Percentiles rank a stretch among this genome's conserved stretches.
Evolutionary conservation across 2,888 invertebrate species (phyloP).

Genomic region (Trichogramma dendrolimi): DNA sequence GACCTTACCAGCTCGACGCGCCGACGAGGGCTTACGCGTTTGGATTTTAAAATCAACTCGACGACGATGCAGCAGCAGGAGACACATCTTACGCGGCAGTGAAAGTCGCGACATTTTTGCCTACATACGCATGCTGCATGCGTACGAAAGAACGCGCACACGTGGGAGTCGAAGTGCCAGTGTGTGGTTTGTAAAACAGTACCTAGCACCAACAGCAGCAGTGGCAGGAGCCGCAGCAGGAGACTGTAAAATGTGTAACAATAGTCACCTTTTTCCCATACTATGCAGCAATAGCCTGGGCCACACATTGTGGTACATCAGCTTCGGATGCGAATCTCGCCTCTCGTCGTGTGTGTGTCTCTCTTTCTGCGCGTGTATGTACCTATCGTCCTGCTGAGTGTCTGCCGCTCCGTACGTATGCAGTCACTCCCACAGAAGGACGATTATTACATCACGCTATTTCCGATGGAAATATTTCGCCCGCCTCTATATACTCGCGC

Average conservation of each 20-base stretch:
- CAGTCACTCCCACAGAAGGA: conserved; percentile 50
- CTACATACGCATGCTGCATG: conserved; percentile 9
- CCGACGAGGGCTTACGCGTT: too few relatives aligned
- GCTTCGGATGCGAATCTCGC: too few relatives aligned
- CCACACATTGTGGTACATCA: conserved; percentile 15
- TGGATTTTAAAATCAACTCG: too few relatives aligned
- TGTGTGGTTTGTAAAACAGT: neutral
- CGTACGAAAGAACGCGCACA: conserved; percentile 20
- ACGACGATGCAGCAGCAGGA: too few relatives aligned
- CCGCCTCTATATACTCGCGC: too few relatives aligned
- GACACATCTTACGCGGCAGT: conserved; percentile 31
- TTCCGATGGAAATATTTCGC: conserved; percentile 37
- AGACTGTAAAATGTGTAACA: conserved; percentile 53
- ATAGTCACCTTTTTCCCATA: conserved; percentile 37
- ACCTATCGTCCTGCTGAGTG: neutral
- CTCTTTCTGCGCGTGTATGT: neutral
- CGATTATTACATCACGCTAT: conserved; percentile 52
- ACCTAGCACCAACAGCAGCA: conserved; percentile 5
- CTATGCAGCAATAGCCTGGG: conserved; percentile 39
- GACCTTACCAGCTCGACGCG: too few relatives aligned
- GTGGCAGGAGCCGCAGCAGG: conserved; percentile 42
- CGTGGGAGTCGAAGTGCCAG: conserved; percentile 45
- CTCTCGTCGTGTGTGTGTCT: too few relatives aligned
- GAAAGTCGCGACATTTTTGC: conserved; percentile 50
- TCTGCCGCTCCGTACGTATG: conserved; percentile 3